Conservation (phyloP, 2,113 vertebrate species). For the Strix uralensis region DNA sequence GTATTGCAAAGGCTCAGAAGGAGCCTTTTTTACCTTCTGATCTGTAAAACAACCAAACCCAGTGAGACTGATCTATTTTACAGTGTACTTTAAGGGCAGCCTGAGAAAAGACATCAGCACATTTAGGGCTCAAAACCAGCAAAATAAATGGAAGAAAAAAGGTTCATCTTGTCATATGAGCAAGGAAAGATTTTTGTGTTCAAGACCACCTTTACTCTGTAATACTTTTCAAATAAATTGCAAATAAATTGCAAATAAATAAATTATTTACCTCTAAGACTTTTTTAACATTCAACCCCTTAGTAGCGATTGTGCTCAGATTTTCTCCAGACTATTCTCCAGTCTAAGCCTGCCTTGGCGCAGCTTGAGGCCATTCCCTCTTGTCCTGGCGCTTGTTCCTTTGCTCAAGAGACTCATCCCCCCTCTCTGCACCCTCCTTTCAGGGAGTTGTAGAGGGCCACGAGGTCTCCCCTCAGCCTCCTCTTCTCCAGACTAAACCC, state of each 20-base stretch:
- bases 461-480: too few relatives aligned
- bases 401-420: too few relatives aligned
- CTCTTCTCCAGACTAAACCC: too few relatives aligned
- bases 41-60: neutral
- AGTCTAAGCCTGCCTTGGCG: too few relatives aligned
- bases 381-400: too few relatives aligned
- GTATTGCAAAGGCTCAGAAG: neutral
- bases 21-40: neutral
- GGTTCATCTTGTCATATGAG: conserved; percentile 64
- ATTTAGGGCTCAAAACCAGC: conserved; percentile 64
- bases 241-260: neutral
- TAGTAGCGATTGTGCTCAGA: neutral
- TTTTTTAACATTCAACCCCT: neutral
- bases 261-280: neutral
- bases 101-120: neutral
- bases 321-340: neutral
- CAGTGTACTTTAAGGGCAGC: conserved; percentile 20
- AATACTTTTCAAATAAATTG: too few relatives aligned
- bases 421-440: too few relatives aligned
- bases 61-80: neutral
- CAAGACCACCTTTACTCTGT: neutral
- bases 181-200: neutral
- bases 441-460: too few relatives aligned
- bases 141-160: conserved; percentile 48
- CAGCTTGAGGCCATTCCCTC: too few relatives aligned